Evolutionary conservation across 2,888 invertebrate genomes (phyloP).

Genomic region (Spodoptera exigua): DNA sequence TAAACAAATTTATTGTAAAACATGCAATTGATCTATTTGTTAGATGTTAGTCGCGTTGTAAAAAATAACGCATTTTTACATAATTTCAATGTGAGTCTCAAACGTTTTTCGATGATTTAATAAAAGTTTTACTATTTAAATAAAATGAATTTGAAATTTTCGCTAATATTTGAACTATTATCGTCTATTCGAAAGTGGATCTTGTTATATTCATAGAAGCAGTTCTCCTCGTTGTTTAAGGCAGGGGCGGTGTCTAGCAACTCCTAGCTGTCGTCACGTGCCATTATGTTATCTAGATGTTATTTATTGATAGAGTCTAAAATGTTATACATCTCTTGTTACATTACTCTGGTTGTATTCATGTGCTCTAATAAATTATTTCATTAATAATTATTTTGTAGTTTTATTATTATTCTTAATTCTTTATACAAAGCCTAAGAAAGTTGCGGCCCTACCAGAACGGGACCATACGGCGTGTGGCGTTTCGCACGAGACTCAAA

Average conservation of each 20-base stretch:
- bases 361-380: conserved; percentile 84
- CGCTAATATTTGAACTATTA: conserved; percentile 42
- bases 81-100: conserved; percentile 44
- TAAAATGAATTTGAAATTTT: conserved; percentile 24
- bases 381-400: conserved; percentile 52
- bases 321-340: conserved; percentile 83
- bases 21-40: conserved; percentile 56
- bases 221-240: conserved; percentile 44
- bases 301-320: conserved; percentile 78
- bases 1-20: conserved; percentile 68
- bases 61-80: conserved; percentile 49
- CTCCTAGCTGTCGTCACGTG: conserved; percentile 80
- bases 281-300: conserved; percentile 74
- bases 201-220: conserved; percentile 56
- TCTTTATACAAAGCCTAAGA: too few relatives aligned
- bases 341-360: conserved; percentile 81
- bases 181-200: conserved; percentile 41
- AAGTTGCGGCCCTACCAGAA: too few relatives aligned
- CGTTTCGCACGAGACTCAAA: too few relatives aligned
- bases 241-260: conserved; percentile 65
- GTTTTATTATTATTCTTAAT: conserved; percentile 7
- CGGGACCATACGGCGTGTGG: too few relatives aligned
- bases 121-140: conserved; percentile 34
- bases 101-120: conserved; percentile 24
- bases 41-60: conserved; percentile 52